Base-by-base conservation (phyloP, 1,140 invertebrate genomes). In the Cyclina sinensis region DNA sequence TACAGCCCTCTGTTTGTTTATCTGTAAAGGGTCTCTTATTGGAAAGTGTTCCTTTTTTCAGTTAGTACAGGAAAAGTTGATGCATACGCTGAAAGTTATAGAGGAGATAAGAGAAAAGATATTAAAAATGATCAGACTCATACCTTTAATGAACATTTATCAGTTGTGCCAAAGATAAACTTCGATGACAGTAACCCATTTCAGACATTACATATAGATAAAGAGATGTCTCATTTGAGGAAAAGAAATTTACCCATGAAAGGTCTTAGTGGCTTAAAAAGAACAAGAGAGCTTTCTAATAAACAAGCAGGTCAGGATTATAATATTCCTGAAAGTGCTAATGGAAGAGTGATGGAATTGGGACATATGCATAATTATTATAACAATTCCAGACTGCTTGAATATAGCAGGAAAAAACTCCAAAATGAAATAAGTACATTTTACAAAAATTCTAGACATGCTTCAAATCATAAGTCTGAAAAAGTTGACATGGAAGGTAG, bases 111-210 rank as follows among this genome's bases (percentile, higher is more conserved):
- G 1, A 65, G 30, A 30, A 11, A 11, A 65, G n/a, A 30, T 30
- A 4, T 65, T 24, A 1, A 27, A 9, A 70, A 35, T 37, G 30
- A 35, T 7, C 65, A 70, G 35, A 27, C 65, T 21, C 37, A 70
- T 39, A 37, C 65, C 4, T 70, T 70, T 37, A 39, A 70, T 70
- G 21, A 70, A 1, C 65, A 39, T 16, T 37, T 35, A 14, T 70
- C 65, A 21, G 1, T 70, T 1, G 65, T 70, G 35, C 65, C 65
- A 70, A 70, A 70, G 65, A 70, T 70, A 14, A 35, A 70, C 65
- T 70, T 70, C 37, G 18, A 30, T 18, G 65, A 39, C 32, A 70
- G 14, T 16, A 70, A 70, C 21, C 65, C 65, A 70, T 70, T 70
- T 37, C 65, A 70, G 24, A 27, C 65, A 9, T 1, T 18, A 37